These are phyloP conservation scores for Dascyllus trimaculatus DNA, from an alignment of 2,113 vertebrate genomes.

Conservation along the genomic window DNA sequence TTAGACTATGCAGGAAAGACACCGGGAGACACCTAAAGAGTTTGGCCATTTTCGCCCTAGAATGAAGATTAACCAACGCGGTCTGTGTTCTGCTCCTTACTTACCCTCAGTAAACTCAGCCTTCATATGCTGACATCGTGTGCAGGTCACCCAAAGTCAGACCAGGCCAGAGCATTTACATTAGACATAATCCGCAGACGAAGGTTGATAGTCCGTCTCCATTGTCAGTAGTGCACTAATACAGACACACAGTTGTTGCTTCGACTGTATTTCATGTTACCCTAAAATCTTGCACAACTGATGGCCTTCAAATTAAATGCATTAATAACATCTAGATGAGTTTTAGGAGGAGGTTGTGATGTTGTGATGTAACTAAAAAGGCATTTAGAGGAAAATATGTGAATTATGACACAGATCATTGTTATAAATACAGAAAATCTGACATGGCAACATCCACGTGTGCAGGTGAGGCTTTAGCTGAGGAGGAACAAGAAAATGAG, in stretches of 20 bases:
- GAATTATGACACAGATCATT: too few species aligned
- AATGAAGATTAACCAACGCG: too few species aligned
- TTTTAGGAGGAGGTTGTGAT: too few species aligned
- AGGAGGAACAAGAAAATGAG: too few species aligned
- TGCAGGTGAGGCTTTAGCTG: too few species aligned
- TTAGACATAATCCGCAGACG: conserved; percentile 65
- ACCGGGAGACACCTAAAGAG: too few species aligned
- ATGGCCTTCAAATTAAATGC: background rate
- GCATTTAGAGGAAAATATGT: too few species aligned
- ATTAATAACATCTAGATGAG: background rate
- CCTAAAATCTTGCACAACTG: background rate
- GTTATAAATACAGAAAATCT: too few species aligned
- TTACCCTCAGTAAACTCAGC: conserved; percentile 30
- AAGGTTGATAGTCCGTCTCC: conserved; percentile 48
- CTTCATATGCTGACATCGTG: conserved; percentile 45
- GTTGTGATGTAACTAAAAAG: too few species aligned
- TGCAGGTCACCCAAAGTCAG: conserved; percentile 49
- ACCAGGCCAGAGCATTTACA: conserved; percentile 45
- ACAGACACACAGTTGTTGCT: background rate
- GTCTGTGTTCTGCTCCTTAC: conserved; percentile 12
- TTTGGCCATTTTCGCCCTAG: too few species aligned
- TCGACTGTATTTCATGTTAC: background rate
- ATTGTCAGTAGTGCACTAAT: conserved; percentile 30
- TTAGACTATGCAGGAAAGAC: background rate
- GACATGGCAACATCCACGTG: too few species aligned